These are phyloP conservation scores for Trissonchulus latispiculum DNA, from an alignment of 2,888 invertebrate genomes.

Conservation along the genomic window DNA sequence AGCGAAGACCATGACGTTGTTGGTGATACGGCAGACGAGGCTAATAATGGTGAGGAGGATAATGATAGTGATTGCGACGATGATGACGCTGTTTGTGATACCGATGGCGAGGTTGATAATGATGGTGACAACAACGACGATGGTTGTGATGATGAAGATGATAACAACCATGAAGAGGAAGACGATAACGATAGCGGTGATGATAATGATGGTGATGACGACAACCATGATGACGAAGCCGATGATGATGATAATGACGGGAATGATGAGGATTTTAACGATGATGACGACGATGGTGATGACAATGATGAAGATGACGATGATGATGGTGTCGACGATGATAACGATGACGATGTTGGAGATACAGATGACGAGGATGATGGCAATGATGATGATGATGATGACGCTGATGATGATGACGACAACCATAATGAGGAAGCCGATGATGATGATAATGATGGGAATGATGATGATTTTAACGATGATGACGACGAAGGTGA, in stretches of 20 bases:
- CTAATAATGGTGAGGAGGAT: constrained; percentile 4
- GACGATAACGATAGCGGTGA: constrained; percentile 4
- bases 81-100: neutral
- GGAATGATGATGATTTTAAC: too few relatives aligned
- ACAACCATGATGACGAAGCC: too few relatives aligned
- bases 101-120: neutral
- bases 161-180: neutral
- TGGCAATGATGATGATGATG: constrained; percentile 4
- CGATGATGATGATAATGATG: too few relatives aligned
- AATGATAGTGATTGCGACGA: constrained; percentile 1
- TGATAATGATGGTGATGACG: constrained; percentile 4
- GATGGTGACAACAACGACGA: constrained; percentile 4
- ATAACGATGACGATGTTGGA: neutral
- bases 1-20: too few relatives aligned
- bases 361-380: neutral
- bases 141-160: neutral
- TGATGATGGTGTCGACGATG: too few relatives aligned
- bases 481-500: too few relatives aligned
- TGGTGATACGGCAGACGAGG: too few relatives aligned
- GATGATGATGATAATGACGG: constrained; percentile 4
- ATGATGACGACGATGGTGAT: constrained; percentile 4
- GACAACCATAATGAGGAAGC: too few relatives aligned
- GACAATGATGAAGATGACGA: constrained; percentile 1
- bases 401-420: too few relatives aligned
- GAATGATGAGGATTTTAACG: neutral